phyloP scores from a whole-genome alignment of 2,797 vertebrate species.

The Micromesistius poutassou region DNA sequence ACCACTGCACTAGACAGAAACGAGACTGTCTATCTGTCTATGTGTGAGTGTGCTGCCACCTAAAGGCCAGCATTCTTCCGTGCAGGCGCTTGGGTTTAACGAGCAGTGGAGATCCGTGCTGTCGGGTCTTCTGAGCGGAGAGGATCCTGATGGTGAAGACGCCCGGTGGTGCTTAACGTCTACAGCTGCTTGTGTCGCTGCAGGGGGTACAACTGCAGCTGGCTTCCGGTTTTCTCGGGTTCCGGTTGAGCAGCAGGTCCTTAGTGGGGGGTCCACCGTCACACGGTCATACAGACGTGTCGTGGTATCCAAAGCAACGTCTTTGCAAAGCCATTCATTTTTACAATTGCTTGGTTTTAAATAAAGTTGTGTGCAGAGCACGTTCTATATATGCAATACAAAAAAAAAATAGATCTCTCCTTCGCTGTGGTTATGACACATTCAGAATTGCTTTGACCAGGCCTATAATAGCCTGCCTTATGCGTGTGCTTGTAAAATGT shows the following conservation, averaged over 20 bases:
- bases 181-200: constrained; percentile 89
- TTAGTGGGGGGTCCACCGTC: constrained; percentile 85
- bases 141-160: too few species aligned
- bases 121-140: too few species aligned
- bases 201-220: constrained; percentile 93
- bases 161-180: constrained; percentile 84
- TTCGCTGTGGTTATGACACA: too few species aligned
- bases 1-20: neutral
- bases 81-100: neutral
- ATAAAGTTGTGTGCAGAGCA: too few species aligned
- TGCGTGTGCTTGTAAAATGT: too few species aligned
- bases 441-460: too few species aligned
- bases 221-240: constrained; percentile 66
- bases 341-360: too few species aligned
- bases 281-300: constrained; percentile 53
- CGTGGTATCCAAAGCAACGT: constrained; percentile 58
- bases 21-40: neutral
- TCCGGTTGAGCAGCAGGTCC: constrained; percentile 92
- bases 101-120: neutral
- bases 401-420: too few species aligned
- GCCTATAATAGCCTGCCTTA: too few species aligned
- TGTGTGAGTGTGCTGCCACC: neutral
- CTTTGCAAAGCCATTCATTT: too few species aligned
- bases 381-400: too few species aligned
- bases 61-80: neutral